A percentile compares a stretch with the other conserved stretches of the same genome.
Evolutionary conservation across 2,888 invertebrate species (phyloP).

Genomic region (Ligdia adustata): DNA sequence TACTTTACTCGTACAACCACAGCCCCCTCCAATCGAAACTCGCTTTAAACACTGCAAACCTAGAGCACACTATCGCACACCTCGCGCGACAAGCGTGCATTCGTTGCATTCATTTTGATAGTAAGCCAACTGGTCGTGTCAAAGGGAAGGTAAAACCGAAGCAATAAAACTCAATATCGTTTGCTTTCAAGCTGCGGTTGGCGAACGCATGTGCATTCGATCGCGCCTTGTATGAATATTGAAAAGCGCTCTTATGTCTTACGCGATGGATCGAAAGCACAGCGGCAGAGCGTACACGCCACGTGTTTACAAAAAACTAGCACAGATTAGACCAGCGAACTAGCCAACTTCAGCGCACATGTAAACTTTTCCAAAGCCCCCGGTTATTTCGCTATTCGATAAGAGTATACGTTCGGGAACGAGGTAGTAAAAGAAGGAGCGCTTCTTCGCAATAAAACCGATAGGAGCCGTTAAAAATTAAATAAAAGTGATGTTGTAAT

Average conservation of each 20-base stretch:
- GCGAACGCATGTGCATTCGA: slow-evolving; percentile 70
- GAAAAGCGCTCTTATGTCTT: slow-evolving; percentile 76
- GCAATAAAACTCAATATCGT: slow-evolving; percentile 64
- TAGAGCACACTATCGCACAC: slow-evolving; percentile 23
- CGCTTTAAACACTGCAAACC: slow-evolving; percentile 6
- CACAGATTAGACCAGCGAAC: slow-evolving; percentile 59
- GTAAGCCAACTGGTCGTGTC: slow-evolving; percentile 41
- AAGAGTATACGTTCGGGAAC: slow-evolving; percentile 22
- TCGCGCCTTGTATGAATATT: slow-evolving; percentile 69
- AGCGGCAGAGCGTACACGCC: slow-evolving; percentile 56
- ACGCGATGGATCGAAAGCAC: slow-evolving; percentile 63
- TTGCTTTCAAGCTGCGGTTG: slow-evolving; percentile 42
- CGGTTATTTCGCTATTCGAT: slow-evolving; percentile 27
- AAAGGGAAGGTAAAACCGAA: slow-evolving; percentile 53
- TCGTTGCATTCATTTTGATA: slow-evolving; percentile 57
- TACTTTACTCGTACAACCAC: slow-evolving; percentile 48
- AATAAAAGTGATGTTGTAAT: slow-evolving; percentile 40
- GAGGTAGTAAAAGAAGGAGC: slow-evolving; percentile 24
- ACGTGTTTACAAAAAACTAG: slow-evolving; percentile 75
- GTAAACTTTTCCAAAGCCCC: slow-evolving; percentile 58
- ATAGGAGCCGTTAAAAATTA: slow-evolving; percentile 41
- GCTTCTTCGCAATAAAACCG: slow-evolving; percentile 39
- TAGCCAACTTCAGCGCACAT: slow-evolving; percentile 63
- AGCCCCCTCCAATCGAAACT: slow-evolving; percentile 26
- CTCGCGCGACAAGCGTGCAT: slow-evolving; percentile 41